A percentile compares a stretch with the other conserved stretches of the same genome.
Conservation (phyloP, 2,888 invertebrate species). For the Nemoura dubitans region DNA sequence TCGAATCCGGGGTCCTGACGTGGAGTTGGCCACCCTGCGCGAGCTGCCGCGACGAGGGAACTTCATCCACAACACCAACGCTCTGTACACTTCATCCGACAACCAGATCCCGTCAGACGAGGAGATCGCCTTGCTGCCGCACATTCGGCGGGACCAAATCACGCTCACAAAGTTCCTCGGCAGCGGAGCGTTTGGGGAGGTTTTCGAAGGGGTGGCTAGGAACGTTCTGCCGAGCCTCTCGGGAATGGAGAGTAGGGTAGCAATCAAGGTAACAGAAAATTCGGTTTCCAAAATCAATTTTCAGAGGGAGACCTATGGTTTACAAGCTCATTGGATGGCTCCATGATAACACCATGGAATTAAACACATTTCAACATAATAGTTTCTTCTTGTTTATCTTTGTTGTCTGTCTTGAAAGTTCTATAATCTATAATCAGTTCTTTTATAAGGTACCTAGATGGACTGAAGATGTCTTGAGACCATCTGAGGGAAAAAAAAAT, state of each 20-base stretch:
- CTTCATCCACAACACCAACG: conserved; percentile 84
- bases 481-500: too few species aligned
- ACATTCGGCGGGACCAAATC: conserved; percentile 86
- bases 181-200: conserved; percentile 97
- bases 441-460: too few species aligned
- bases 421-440: too few species aligned
- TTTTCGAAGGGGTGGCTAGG: conserved; percentile 89
- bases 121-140: conserved; percentile 82
- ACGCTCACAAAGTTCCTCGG: conserved; percentile 89
- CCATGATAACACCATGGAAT: neutral
- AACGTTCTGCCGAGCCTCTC: conserved; percentile 67
- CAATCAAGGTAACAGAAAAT: conserved; percentile 76
- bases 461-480: too few species aligned
- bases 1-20: conserved; percentile 66
- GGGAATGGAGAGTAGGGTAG: conserved; percentile 76
- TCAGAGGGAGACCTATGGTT: too few species aligned
- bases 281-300: too few species aligned
- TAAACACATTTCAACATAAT: neutral
- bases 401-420: neutral
- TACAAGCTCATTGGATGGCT: neutral
- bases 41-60: conserved; percentile 78
- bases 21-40: conserved; percentile 86
- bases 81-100: conserved; percentile 74
- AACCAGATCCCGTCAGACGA: conserved; percentile 73
- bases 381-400: neutral